Evolutionary conservation across 1,140 invertebrate genomes (phyloP), one percentile per base, ranked within the genome.

Genomic region (Drosophila mauritiana): DNA sequence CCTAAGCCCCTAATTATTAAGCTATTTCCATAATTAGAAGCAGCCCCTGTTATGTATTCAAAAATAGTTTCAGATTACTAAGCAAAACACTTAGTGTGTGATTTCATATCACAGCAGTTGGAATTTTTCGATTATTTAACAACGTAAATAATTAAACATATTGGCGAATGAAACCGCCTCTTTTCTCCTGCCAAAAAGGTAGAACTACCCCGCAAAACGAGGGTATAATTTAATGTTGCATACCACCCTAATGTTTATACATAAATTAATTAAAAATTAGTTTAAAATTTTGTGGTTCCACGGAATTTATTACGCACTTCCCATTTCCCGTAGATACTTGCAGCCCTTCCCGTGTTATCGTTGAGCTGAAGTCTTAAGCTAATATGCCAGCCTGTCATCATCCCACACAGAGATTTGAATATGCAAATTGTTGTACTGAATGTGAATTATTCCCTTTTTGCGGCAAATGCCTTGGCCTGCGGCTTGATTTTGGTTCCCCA

Each of bases 401-500:
- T 31, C 45, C 36, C 54, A 63, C 45, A 42, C 37, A 51, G 8
- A 31, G 25, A 49, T 43, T 68, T 49, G 27, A 65, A 68, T 64
- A 68, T 64, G 46, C 46, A 68, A 64, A 64, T 52, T 68, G 27
- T 31, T 36, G n/a, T 36, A 15, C 36, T 52, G 17, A 64, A 39
- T 39, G 7, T 10, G 31, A 13, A 52, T 68, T 64, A 65, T 68
- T 68, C 59, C 59, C 20, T 65, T 34, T 36, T 65, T 52, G 20
- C n/a, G 45, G 15, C 37, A 37, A 59, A 52, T 17, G 27, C 10
- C 17, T 34, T 39, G n/a, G 64, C 64, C 59, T 10, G 20, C 27
- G 59, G 64, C 59, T 56, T 62, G 57, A 45, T 36, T 62, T 8
- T 13, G 25, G 42, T 48, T 36, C 27, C 31, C 20, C 8, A 51